Percentiles rank a stretch among this genome's conserved stretches.
Evolutionary conservation across 2,113 vertebrate genomes (phyloP).

Genomic region (Ochotona curzoniae): DNA sequence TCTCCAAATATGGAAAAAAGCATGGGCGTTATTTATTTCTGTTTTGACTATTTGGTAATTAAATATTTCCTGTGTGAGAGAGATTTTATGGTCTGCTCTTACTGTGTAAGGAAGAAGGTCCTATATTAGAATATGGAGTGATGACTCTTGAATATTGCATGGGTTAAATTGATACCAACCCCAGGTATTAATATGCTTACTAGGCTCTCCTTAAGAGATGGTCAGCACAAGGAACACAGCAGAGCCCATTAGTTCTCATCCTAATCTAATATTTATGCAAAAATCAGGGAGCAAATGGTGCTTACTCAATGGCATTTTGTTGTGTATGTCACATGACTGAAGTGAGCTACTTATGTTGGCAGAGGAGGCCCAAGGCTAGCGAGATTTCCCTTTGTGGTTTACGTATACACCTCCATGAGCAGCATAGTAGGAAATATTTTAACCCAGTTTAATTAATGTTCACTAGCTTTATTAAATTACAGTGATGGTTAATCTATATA

Average conservation of each 20-base stretch:
- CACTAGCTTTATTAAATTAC: neutral
- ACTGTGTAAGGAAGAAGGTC: neutral
- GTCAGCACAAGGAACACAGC: neutral
- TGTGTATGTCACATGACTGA: neutral
- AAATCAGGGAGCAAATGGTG: neutral
- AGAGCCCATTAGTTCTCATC: neutral
- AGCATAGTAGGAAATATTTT: neutral
- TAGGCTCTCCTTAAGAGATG: neutral
- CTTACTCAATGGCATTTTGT: neutral
- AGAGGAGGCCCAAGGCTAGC: neutral
- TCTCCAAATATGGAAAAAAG: neutral
- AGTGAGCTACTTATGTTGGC: neutral
- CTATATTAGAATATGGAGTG: neutral
- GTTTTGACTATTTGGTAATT: neutral
- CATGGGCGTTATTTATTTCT: neutral
- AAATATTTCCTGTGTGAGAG: neutral
- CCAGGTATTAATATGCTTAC: neutral
- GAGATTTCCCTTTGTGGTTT: neutral
- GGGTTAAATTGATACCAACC: neutral
- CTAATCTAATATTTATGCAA: conserved; percentile 27
- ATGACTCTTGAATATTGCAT: neutral
- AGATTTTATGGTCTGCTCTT: neutral
- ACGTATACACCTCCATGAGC: neutral
- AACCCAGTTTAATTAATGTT: neutral
- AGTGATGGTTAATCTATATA: neutral